Evolutionary conservation across 2,113 vertebrate species (phyloP).

Genomic region (Brachypodius melanocephalos): DNA sequence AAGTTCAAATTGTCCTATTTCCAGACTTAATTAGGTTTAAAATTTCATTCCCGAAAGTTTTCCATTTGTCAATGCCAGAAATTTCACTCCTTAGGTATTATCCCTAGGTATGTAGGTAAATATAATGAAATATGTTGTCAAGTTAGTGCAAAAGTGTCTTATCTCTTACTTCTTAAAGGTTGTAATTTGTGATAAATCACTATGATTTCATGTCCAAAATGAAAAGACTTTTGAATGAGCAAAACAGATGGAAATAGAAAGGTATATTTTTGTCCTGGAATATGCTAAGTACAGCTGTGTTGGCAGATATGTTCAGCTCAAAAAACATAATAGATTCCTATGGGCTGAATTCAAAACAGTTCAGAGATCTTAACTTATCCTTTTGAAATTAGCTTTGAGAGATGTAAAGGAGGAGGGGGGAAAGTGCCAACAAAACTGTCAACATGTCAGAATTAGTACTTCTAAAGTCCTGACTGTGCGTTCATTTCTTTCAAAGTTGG

Average conservation of each 20-base stretch:
- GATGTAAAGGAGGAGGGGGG: rapidly evolving
- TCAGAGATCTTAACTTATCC: neutral
- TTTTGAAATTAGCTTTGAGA: neutral
- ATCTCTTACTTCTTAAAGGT: neutral
- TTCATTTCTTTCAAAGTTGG: neutral
- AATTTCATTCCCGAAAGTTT: neutral
- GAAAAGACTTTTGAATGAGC: neutral
- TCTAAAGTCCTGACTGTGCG: neutral
- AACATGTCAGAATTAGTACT: neutral
- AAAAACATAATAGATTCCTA: neutral
- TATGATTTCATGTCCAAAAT: neutral
- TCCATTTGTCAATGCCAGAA: neutral
- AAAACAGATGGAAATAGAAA: neutral
- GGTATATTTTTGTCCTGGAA: neutral
- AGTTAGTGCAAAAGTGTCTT: neutral
- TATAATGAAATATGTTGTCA: neutral
- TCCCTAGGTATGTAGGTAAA: neutral
- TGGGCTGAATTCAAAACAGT: neutral
- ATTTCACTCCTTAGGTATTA: neutral
- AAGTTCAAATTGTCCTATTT: neutral
- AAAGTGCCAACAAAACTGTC: neutral
- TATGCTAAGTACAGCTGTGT: neutral
- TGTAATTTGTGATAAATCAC: neutral
- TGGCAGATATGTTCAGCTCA: neutral
- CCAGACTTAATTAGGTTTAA: neutral